Evolutionary conservation across 2,797 vertebrate genomes (phyloP).

Genomic region (Hirundo rustica): DNA sequence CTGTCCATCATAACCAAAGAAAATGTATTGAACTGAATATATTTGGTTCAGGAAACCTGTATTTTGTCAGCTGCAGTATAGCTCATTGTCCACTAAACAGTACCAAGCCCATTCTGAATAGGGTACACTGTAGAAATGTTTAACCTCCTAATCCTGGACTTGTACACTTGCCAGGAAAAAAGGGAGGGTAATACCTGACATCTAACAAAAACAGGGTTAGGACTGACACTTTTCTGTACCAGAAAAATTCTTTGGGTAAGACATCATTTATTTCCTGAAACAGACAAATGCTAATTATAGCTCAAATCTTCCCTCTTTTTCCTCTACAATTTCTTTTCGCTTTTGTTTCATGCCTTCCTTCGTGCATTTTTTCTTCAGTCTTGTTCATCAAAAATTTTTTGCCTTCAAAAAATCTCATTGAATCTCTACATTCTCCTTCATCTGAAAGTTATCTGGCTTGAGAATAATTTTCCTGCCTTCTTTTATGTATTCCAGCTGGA

Average conservation of each 20-base stretch:
- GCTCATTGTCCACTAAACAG: slow-evolving; percentile 42
- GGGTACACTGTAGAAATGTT: slow-evolving; percentile 19
- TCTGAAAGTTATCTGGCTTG: slow-evolving; percentile 24
- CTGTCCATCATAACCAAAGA: slow-evolving; percentile 53
- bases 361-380: neutral
- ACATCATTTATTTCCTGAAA: slow-evolving; percentile 24
- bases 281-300: slow-evolving; percentile 5
- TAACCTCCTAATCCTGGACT: slow-evolving; percentile 36
- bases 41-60: slow-evolving; percentile 60
- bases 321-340: neutral
- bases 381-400: neutral
- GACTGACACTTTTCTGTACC: neutral
- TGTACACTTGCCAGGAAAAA: slow-evolving; percentile 33
- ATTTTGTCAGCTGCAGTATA: slow-evolving; percentile 60
- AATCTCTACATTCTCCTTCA: slow-evolving; percentile 31
- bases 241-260: neutral
- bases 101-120: slow-evolving; percentile 15
- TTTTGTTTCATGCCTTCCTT: neutral
- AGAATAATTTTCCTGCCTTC: slow-evolving; percentile 41
- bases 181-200: neutral
- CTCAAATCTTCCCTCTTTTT: neutral
- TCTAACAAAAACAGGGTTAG: neutral
- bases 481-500: slow-evolving; percentile 33
- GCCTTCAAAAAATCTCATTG: slow-evolving; percentile 32
- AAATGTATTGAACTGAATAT: slow-evolving; percentile 31